A percentile compares a stretch with the other conserved stretches of the same genome.
phyloP scores from a whole-genome alignment of 1,140 invertebrate genomes.

The Macrotrachela quadricornifera region DNA sequence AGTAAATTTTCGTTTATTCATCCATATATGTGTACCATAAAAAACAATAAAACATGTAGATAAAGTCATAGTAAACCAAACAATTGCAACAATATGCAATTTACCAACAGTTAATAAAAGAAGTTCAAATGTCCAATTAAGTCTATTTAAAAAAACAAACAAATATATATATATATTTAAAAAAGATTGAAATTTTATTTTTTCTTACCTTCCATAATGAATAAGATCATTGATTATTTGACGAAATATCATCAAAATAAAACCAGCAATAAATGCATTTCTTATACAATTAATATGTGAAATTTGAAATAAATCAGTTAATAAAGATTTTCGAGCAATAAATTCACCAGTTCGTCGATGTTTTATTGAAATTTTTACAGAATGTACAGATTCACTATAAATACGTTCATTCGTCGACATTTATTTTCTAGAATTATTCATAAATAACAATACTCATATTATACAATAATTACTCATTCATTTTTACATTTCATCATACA shows the following conservation, averaged over 20 bases:
- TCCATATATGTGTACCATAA: conserved; percentile 36
- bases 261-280: conserved; percentile 54
- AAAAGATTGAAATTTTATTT: background rate
- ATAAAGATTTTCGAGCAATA: conserved; percentile 3
- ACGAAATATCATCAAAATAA: conserved; percentile 50
- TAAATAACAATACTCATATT: too few species aligned
- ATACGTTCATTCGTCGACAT: too few species aligned
- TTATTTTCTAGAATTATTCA: too few species aligned
- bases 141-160: conserved; percentile 21
- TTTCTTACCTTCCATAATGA: conserved; percentile 48
- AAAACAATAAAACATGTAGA: conserved; percentile 34
- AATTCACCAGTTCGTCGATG: background rate
- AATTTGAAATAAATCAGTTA: conserved; percentile 44
- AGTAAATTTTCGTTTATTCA: conserved; percentile 8
- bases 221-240: conserved; percentile 48
- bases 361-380: too few species aligned
- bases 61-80: conserved; percentile 37
- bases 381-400: too few species aligned
- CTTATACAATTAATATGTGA: conserved; percentile 58
- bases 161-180: conserved; percentile 9
- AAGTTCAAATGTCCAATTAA: conserved; percentile 36
- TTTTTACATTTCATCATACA: too few species aligned
- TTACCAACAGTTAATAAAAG: conserved; percentile 37
- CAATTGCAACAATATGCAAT: conserved; percentile 33
- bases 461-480: too few species aligned